Base-by-base conservation (phyloP, 1,140 invertebrate genomes). In the Zelostemma sp. region DNA sequence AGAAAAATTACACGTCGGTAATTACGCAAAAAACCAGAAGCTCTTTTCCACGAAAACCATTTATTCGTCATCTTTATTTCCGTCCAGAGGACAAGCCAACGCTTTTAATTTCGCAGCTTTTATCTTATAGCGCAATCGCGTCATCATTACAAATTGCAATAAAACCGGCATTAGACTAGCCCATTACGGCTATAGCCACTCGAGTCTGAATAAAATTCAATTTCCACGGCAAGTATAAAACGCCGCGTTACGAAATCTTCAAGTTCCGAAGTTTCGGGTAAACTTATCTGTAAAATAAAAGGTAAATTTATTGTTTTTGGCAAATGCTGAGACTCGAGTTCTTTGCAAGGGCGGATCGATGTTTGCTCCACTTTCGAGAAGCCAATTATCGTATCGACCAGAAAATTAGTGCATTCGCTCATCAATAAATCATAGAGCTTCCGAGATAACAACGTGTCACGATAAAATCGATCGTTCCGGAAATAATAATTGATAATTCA, bases 291-390 rank as follows among this genome's bases (percentile, higher is more conserved):
- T 35, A n/a, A 35, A 35, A 35, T 35, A 9, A 2, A n/a, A 35
- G 33, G n/a, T 35, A n/a, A 35, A 35, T 11, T 6, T 9, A n/a
- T 35, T 35, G n/a, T 35, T 35, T 35, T n/a, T 6, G 41, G 41
- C 9, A 38, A 11, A 3, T 12, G 12, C 16, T 12, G 12, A 15
- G 41, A 2, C 41, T 43, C 41, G 16, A 4, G n/a, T 18, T 4
- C 16, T 43, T 43, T 17, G 41, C 17, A 17, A 1, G 17, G 11
- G 35, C 4, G 14, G 14, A 40, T 4, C 35, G 16, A 43, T 43
- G 41, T 43, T 43, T 43, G 41, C 17, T 43, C 41, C 41, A 43
- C 41, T 43, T 43, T 6, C 28, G 5, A 18, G 14, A 17, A 18
- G 2, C 17, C 41, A 43, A 43, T 43, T 43, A 43, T 8, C 41